Base-by-base conservation (phyloP, 2,797 vertebrate genomes). In the Pagetopsis macropterus region DNA sequence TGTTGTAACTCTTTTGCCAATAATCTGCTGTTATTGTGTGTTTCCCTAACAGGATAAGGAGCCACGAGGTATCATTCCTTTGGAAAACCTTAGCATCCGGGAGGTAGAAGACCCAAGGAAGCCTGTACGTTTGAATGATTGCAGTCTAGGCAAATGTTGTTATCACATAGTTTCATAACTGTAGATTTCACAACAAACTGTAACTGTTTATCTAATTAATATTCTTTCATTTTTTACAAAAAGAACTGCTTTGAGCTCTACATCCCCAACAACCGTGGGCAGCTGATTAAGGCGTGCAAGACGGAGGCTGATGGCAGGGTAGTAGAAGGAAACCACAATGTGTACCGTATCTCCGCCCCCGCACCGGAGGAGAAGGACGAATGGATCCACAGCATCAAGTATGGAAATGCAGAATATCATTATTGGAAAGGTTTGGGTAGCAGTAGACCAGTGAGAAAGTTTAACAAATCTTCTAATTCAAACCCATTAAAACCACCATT, bases 191-290 rank as follows among this genome's bases (percentile, higher is more conserved):
- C 4, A 17, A 1, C 40, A 23, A 8, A n/a, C 0, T 19, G 14
- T 33, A 17, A 12, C 44, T 62, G 40, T 56, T 75, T 4, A 21
- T 58, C 21, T 5, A n/a, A 9, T 37, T 37, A 7, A 52, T 3
- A 1, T 13, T 45, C 1, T 49, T 40, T 14, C 0, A 8, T 9
- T 17, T 51, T 52, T 33, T 45, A 15, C 49, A 13, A 54, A 67
- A 83, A 98, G 97, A 97, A 98, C 93, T 98, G 96, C 89, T 98
- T 98, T 69, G 97, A 98, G 90, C 92, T 98, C 43, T 98, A 97
- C 89, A 97, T 98, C 86, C 97, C 96, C 66, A 98, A 98, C 89
- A 98, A 97, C 87, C 96, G 97, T n/a, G 97, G 97, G 10, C 96
- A 98, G 92, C 95, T 98, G 62, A 98, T 98, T 59, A 98, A 98